Conservation (phyloP, 2,113 vertebrate genomes). For the Phalacrocorax brasilianus region DNA sequence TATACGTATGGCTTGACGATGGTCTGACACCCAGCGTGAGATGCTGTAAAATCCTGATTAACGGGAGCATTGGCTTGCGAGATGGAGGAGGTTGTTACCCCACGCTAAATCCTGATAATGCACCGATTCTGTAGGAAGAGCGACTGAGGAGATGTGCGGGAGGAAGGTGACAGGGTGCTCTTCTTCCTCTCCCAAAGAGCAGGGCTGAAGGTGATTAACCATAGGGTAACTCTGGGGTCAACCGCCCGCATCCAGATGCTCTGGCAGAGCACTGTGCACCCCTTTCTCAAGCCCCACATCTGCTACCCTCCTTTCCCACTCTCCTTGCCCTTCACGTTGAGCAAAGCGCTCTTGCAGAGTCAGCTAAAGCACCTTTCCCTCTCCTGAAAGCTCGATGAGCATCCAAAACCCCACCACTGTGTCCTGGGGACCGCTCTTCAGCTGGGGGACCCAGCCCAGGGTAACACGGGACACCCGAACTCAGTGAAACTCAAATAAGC, state of each 20-base stretch:
- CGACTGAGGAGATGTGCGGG: background rate
- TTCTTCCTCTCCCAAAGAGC: background rate
- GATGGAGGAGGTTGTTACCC: background rate
- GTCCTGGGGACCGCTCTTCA: background rate
- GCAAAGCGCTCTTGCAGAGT: background rate
- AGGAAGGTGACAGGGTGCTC: background rate
- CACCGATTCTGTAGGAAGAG: background rate
- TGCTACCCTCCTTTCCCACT: background rate
- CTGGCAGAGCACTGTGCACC: background rate
- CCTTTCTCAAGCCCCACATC: background rate
- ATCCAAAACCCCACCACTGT: background rate
- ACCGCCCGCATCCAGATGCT: background rate
- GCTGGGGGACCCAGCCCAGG: background rate
- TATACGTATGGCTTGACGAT: rapidly evolving
- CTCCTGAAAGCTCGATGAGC: background rate
- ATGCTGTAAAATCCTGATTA: background rate
- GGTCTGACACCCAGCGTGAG: background rate
- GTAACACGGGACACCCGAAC: rapidly evolving
- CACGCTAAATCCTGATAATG: background rate
- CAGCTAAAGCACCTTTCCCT: background rate
- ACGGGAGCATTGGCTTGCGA: background rate
- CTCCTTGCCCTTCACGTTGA: background rate
- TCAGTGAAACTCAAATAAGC: background rate
- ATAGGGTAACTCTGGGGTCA: background rate
- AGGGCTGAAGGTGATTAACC: background rate